phyloP scores from a whole-genome alignment of 2,113 vertebrate genomes.

The Trichomycterus rosablanca region DNA sequence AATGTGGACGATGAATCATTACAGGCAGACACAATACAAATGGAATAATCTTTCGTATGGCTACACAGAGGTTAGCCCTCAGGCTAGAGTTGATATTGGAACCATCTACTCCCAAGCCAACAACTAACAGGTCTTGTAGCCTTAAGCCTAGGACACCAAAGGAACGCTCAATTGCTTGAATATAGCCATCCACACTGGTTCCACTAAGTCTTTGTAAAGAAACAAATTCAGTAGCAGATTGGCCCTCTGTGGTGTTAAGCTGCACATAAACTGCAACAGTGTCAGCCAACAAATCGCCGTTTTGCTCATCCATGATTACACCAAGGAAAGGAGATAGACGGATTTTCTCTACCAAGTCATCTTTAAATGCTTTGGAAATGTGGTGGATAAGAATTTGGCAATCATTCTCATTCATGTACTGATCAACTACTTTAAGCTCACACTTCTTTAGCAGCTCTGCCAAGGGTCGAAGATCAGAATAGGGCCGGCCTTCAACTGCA shows the following conservation, averaged over 20 bases:
- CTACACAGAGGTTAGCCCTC: constrained; percentile 82
- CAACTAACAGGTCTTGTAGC: constrained; percentile 81
- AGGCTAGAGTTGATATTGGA: constrained; percentile 80
- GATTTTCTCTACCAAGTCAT: constrained; percentile 88
- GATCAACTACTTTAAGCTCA: constrained; percentile 93
- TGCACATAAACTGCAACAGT: constrained; percentile 88
- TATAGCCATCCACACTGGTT: constrained; percentile 82
- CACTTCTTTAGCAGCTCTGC: constrained; percentile 91
- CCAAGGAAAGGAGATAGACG: constrained; percentile 88
- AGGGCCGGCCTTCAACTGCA: constrained; percentile 85
- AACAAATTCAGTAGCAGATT: constrained; percentile 84
- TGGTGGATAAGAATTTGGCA: constrained; percentile 91
- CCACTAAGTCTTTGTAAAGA: constrained; percentile 85
- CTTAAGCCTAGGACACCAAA: constrained; percentile 81
- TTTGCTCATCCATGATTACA: constrained; percentile 89
- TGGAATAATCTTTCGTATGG: constrained; percentile 85
- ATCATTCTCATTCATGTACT: constrained; percentile 95
- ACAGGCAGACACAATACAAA: constrained; percentile 91
- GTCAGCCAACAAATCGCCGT: constrained; percentile 83
- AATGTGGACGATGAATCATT: constrained; percentile 88
- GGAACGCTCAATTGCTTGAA: constrained; percentile 85
- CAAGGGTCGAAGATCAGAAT: constrained; percentile 86
- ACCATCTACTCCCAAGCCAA: constrained; percentile 85
- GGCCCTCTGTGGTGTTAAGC: constrained; percentile 81
- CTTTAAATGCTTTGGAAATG: constrained; percentile 81